These are phyloP conservation scores for Polyergus mexicanus DNA, from an alignment of 1,140 invertebrate species.

Conservation along the genomic window DNA sequence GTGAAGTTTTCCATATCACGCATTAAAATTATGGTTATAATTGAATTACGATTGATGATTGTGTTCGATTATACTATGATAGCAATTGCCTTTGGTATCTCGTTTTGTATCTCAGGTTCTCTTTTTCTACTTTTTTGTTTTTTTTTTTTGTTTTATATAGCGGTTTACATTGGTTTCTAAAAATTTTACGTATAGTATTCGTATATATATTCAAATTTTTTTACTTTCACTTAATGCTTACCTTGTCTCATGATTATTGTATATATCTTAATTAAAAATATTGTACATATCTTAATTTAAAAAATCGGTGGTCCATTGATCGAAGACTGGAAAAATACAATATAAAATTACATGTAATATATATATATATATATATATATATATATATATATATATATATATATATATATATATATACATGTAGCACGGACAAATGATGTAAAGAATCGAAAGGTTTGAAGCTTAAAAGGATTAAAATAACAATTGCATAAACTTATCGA, in stretches of 20 bases:
- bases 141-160: background rate
- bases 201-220: background rate
- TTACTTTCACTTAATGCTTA: background rate
- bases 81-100: background rate
- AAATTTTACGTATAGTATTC: background rate
- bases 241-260: background rate
- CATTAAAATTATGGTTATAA: conserved; percentile 8
- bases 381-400: background rate
- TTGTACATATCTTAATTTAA: too few relatives aligned
- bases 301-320: background rate
- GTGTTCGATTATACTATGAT: background rate
- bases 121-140: background rate
- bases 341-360: background rate
- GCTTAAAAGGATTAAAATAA: background rate
- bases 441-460: background rate
- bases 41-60: conserved; percentile 20
- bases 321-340: background rate
- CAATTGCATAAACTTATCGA: too few relatives aligned
- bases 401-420: background rate
- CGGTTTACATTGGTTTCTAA: background rate
- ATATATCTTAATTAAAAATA: too few relatives aligned
- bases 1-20: background rate
- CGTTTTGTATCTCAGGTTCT: background rate
- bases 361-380: background rate
- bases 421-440: background rate